Evolutionary conservation across 2,113 vertebrate genomes (phyloP), one percentile per base, ranked within the genome.

Genomic region (Neolamprologus brichardi): DNA sequence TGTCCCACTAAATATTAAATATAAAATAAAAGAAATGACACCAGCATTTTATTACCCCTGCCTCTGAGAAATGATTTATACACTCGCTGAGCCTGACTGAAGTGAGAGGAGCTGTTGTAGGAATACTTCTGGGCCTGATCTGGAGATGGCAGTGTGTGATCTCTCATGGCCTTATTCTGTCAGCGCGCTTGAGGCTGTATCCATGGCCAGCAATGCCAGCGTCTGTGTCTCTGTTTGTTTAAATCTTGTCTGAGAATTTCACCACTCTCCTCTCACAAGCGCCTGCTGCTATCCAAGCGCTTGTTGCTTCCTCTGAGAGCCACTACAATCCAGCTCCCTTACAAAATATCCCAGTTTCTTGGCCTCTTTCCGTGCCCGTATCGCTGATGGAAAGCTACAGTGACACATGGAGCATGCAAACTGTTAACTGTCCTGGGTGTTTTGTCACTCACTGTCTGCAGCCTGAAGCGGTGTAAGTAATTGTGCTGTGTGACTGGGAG

Each of bases 171-270:
- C 79, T 89, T 86, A 67, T 84, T 89, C 84, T 81, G 77, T 86
- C 86, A 62, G 52, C 72, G 4, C 2, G 17, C 54, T 56, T 5
- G 82, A 51, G 49, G 39, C 72, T 54, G 83, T 8, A 25, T 70
- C 54, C 72, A 37, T 25, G 67, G 52, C 82, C 80, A 64, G 77
- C 79, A 78, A 49, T 84, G 85, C 89, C 93, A 88, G 78, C 52
- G 53, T 94, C 93, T 91, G 90, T 25, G 82, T 89, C 84, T 89
- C 87, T 94, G 94, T 96, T 96, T 96, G 92, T 95, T 96, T 95
- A 93, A 94, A 93, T 93, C 93, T 93, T 92, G 93, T 95, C 91
- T 95, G 94, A 95, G 95, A 96, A 89, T 95, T 96, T 95, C 88
- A 89, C 91, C 92, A 92, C 92, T 87, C 80, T 82, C 81, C 87